A percentile compares a stretch with the other conserved stretches of the same genome.
These are phyloP conservation scores for Hipparchia semele DNA, from an alignment of 2,888 invertebrate species.

Conservation along the genomic window DNA sequence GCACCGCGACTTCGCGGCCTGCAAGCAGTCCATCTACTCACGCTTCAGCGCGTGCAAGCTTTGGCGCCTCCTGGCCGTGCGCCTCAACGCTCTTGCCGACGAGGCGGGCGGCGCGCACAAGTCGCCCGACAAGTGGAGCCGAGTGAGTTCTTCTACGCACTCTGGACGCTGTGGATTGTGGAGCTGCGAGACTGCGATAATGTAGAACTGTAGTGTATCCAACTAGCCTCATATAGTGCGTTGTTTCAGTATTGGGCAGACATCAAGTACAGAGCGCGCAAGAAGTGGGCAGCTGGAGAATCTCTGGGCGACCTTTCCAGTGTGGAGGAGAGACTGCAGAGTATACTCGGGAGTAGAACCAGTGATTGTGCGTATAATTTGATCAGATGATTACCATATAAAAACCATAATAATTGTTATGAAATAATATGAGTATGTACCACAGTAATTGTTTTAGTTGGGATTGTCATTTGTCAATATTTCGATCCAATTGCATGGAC, in stretches of 20 bases:
- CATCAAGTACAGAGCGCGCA: conserved; percentile 74
- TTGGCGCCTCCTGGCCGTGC: conserved; percentile 73
- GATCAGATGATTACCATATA: no score
- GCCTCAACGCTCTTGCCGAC: conserved; percentile 73
- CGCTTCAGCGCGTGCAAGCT: conserved; percentile 75
- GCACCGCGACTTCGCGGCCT: conserved; percentile 75
- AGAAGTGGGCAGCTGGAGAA: conserved; percentile 71
- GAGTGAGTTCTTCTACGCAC: conserved; percentile 51
- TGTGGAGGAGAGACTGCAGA: conserved; percentile 69
- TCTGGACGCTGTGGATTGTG: conserved; percentile 20
- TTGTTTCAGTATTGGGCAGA: conserved; percentile 72
- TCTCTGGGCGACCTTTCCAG: conserved; percentile 69
- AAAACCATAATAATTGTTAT: no score
- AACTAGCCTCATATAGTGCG: neutral
- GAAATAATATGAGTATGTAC: no score
- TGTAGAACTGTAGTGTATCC: no score
- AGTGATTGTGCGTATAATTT: conserved; percentile 52
- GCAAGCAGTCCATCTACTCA: conserved; percentile 74
- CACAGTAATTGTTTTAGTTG: no score
- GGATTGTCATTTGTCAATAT: no score
- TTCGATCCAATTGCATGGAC: no score
- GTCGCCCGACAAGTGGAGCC: conserved; percentile 77
- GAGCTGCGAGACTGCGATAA: neutral
- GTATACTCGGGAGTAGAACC: conserved; percentile 57
- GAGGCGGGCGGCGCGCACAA: conserved; percentile 70